Base-by-base conservation (phyloP, 2,797 vertebrate species). In the Esox lucius region DNA sequence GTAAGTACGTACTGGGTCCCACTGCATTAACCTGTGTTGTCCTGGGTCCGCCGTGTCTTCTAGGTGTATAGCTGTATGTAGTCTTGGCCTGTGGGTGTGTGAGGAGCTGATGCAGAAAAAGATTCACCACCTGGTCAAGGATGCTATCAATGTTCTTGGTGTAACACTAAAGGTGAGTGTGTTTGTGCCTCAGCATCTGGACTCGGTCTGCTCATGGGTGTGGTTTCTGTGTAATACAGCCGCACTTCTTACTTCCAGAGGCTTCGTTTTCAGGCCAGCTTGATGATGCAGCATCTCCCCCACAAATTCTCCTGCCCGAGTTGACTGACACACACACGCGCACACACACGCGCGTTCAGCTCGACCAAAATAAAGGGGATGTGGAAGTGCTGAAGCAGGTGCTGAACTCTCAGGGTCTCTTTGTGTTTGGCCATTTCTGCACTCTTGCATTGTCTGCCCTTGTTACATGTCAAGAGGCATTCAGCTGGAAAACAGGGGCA, bases 51-150 rank as follows among this genome's bases (percentile, higher is more conserved):
- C 22, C 61, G 56, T 68, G 0, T 80, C 3, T 75, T 48, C 65
- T 79, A 94, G 98, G 56, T 99, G 97, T 85, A 93, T 99, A 66
- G 96, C 98, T 33, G 91, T 99, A 76, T 98, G 97, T 89, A 96
- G 96, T 84, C 95, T 99, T 0, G 97, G 97, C 6, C 81, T 99
- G 49, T 99, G 97, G 98, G 94, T 99, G 73, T 99, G 97, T 68
- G 98, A 99, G 89, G 98, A 99, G 81, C 93, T 99, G n/a, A 92
- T 78, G 0, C 94, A 96, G 79, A 74, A 94, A 76, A 95, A 93
- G 2, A 93, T 94, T 85, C 97, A 98, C 65, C 91, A 93, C 26
- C 96, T 94, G 31, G 95, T 99, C 78, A 97, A 95, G 87, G 97
- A 97, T 72, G 97, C 96, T 68, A 90, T 99, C 90, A 98, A 97